A percentile compares a stretch with the other conserved stretches of the same genome.
Evolutionary conservation across 2,113 vertebrate genomes (phyloP).

Genomic region (Orycteropus afer): DNA sequence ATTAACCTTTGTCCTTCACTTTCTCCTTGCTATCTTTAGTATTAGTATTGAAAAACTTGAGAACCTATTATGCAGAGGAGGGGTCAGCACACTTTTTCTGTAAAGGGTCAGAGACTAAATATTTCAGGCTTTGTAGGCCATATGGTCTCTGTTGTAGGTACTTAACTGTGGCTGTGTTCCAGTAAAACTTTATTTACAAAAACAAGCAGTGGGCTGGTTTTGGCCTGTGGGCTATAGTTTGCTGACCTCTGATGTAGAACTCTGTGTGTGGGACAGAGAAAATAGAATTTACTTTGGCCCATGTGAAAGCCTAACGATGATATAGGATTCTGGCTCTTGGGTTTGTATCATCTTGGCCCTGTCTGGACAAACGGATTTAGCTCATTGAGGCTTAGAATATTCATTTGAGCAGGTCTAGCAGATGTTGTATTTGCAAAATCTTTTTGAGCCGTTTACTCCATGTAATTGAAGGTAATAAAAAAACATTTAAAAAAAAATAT

Average conservation of each 20-base stretch:
- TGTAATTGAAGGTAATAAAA: conserved; percentile 57
- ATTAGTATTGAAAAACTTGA: conserved; percentile 21
- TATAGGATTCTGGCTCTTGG: neutral
- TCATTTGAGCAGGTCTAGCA: conserved; percentile 49
- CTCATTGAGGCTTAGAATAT: conserved; percentile 45
- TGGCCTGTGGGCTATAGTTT: neutral
- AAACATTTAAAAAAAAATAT: neutral
- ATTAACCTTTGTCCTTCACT: neutral
- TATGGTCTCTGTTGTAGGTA: neutral
- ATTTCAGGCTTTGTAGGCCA: neutral
- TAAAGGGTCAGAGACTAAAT: conserved; percentile 32
- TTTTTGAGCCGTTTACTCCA: neutral
- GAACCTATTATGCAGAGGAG: neutral
- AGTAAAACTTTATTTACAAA: conserved; percentile 12
- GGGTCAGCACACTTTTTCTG: conserved; percentile 17
- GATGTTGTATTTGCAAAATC: conserved; percentile 39
- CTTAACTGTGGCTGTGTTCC: neutral
- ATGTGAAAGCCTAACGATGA: conserved; percentile 8
- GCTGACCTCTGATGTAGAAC: neutral
- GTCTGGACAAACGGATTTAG: conserved; percentile 50
- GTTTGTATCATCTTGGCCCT: conserved; percentile 38
- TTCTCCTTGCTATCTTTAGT: conserved; percentile 28
- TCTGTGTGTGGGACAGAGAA: neutral
- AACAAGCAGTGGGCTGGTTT: neutral
- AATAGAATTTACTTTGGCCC: conserved; percentile 35